These are phyloP conservation scores for Anguilla rostrata DNA, from an alignment of 2,113 vertebrate genomes.

Conservation along the genomic window DNA sequence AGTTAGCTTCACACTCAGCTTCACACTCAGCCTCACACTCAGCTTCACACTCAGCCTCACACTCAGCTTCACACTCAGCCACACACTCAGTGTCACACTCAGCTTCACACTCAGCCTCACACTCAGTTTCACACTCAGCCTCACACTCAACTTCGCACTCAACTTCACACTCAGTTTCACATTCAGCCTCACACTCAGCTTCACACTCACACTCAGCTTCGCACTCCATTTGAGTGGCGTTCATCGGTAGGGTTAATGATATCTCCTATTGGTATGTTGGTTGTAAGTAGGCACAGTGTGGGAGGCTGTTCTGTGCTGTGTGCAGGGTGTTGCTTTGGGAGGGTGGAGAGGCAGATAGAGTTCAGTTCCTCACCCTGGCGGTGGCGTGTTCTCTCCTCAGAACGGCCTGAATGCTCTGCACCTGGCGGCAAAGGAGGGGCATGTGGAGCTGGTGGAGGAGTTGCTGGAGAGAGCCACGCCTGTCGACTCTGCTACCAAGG, in stretches of 20 bases:
- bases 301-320: too few relatives aligned
- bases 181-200: background rate
- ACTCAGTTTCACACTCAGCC: constrained; percentile 15
- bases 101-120: background rate
- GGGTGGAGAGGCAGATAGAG: too few relatives aligned
- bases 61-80: too few relatives aligned
- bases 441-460: constrained; percentile 90
- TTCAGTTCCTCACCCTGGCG: too few relatives aligned
- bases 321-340: too few relatives aligned
- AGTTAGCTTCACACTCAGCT: too few relatives aligned
- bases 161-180: background rate
- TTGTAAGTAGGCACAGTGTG: too few relatives aligned
- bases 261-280: too few relatives aligned
- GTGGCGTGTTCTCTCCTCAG: constrained; percentile 55
- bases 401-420: constrained; percentile 97
- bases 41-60: too few relatives aligned
- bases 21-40: too few relatives aligned
- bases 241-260: too few relatives aligned
- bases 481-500: constrained; percentile 95
- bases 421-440: constrained; percentile 94
- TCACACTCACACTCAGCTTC: background rate
- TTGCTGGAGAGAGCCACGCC: constrained; percentile 87
- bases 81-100: too few relatives aligned
- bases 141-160: background rate
- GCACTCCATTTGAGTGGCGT: background rate